These are phyloP conservation scores for Clupea harengus DNA, from an alignment of 2,113 vertebrate genomes.

Conservation along the genomic window DNA sequence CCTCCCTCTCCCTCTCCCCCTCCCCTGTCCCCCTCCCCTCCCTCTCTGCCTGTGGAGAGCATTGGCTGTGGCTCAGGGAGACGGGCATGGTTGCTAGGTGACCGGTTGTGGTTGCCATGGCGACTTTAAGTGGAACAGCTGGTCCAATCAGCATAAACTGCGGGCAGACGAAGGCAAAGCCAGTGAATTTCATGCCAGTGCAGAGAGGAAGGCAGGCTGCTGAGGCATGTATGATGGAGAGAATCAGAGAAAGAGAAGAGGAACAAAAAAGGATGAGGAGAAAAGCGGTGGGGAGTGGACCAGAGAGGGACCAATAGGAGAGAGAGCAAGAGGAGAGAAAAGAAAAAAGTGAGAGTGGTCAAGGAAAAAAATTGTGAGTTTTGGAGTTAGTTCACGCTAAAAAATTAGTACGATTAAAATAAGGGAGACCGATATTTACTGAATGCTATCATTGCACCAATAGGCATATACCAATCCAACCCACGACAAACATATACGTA, in stretches of 20 bases:
- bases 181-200: constrained; percentile 82
- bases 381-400: too few relatives aligned
- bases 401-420: too few relatives aligned
- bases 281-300: constrained; percentile 16
- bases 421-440: too few relatives aligned
- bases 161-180: constrained; percentile 82
- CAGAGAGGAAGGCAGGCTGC: constrained; percentile 45
- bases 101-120: constrained; percentile 98
- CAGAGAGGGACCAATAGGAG: constrained; percentile 9
- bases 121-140: constrained; percentile 90
- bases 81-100: constrained; percentile 86
- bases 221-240: constrained; percentile 69
- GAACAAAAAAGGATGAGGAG: constrained; percentile 33
- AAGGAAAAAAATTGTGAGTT: background rate
- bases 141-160: constrained; percentile 91
- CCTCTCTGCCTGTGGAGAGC: constrained; percentile 82
- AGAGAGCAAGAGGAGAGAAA: constrained; percentile 13
- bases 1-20: constrained; percentile 18
- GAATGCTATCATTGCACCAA: too few relatives aligned
- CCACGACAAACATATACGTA: too few relatives aligned
- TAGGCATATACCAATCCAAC: too few relatives aligned
- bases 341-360: constrained; percentile 5
- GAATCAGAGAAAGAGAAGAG: constrained; percentile 34
- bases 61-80: constrained; percentile 81
- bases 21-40: constrained; percentile 63